Conservation (phyloP, 1,140 invertebrate genomes). For the Acyrthosiphon pisum region DNA sequence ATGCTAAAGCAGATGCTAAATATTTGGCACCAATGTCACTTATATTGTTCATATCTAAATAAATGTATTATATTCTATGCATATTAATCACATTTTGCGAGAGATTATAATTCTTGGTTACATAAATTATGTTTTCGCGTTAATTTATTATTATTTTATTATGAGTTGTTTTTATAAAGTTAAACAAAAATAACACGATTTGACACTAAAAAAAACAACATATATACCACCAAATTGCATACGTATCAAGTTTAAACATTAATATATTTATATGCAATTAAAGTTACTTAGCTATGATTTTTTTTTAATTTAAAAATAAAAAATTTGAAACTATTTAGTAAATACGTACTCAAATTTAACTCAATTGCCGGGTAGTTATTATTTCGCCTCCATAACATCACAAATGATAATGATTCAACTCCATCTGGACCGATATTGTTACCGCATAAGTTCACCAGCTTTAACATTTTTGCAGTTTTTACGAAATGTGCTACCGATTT, state of each 20-base stretch:
- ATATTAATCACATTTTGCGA: not conserved
- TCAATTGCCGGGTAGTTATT: not conserved
- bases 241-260: not conserved
- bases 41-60: conserved; percentile 30
- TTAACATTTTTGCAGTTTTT: not conserved
- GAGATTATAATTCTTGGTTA: not conserved
- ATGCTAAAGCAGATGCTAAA: conserved; percentile 24
- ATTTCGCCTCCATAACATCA: not conserved
- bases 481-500: not conserved
- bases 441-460: not conserved
- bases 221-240: not conserved
- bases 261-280: not conserved
- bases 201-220: not conserved
- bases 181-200: not conserved
- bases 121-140: not conserved
- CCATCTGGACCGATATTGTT: not conserved
- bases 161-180: not conserved
- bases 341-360: conserved; percentile 25
- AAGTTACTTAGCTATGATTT: not conserved
- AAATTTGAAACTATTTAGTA: not conserved
- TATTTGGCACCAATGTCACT: conserved; percentile 22
- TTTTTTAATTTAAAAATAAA: not conserved
- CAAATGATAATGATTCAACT: not conserved
- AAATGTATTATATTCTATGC: not conserved
- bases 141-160: not conserved